phyloP scores from a whole-genome alignment of 1,140 invertebrate genomes.

The Pararge aegeria region DNA sequence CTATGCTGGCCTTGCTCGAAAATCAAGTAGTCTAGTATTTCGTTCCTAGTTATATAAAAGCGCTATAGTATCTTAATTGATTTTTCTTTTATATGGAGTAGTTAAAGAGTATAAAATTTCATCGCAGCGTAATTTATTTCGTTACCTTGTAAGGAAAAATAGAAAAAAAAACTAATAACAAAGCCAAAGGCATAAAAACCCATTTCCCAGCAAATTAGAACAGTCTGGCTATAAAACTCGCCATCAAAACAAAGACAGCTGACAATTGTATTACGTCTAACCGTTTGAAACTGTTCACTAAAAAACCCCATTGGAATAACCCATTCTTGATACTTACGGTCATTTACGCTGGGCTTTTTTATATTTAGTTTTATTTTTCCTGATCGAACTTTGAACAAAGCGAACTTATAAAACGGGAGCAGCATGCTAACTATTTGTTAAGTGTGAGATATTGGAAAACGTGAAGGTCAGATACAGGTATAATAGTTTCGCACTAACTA shows the following conservation, averaged over 20 bases:
- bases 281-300: slow-evolving; percentile 30
- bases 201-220: not conserved
- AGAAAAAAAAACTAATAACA: slow-evolving; percentile 3
- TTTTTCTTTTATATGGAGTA: not conserved
- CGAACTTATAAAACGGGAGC: slow-evolving; percentile 32
- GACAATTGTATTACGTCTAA: slow-evolving; percentile 43
- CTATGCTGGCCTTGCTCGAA: not conserved
- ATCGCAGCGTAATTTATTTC: not conserved
- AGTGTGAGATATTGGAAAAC: slow-evolving; percentile 29
- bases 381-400: slow-evolving; percentile 33
- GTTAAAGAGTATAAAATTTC: not conserved
- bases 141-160: slow-evolving; percentile 1
- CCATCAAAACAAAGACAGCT: slow-evolving; percentile 29
- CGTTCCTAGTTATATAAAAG: not conserved
- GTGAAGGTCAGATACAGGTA: slow-evolving; percentile 21
- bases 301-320: slow-evolving; percentile 65
- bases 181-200: slow-evolving; percentile 9
- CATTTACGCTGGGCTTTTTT: slow-evolving; percentile 44
- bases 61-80: not conserved
- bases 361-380: slow-evolving; percentile 69
- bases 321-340: slow-evolving; percentile 49
- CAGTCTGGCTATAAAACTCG: slow-evolving; percentile 4
- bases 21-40: not conserved
- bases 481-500: slow-evolving; percentile 22
- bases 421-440: slow-evolving; percentile 26